Percentiles rank a stretch among this genome's conserved stretches.
phyloP scores from a whole-genome alignment of 2,113 vertebrate species.

The Melanerpes aurifrons region DNA sequence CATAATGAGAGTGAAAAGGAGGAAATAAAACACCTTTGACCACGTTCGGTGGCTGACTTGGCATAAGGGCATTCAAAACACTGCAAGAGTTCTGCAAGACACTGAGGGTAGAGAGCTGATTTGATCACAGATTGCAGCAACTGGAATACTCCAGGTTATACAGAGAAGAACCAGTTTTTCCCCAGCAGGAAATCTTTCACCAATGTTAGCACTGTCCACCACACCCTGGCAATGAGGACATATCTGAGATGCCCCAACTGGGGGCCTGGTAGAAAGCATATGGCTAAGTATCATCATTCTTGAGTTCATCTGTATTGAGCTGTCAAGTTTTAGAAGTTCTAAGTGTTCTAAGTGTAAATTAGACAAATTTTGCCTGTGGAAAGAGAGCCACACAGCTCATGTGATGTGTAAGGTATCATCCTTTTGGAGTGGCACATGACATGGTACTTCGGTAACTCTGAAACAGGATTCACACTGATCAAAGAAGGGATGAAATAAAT shows the following conservation, averaged over 20 bases:
- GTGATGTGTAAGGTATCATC: neutral
- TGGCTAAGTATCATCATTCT: neutral
- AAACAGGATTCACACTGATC: neutral
- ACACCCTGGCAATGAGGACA: neutral
- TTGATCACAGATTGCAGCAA: neutral
- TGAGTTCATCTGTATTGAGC: neutral
- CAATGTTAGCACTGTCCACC: neutral
- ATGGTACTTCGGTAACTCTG: neutral
- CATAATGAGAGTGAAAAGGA: neutral
- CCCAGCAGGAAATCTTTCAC: neutral
- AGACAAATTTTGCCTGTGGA: neutral
- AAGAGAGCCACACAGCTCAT: neutral
- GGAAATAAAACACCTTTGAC: neutral
- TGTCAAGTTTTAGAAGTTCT: neutral
- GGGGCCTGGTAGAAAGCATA: neutral
- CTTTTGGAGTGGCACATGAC: fast-evolving
- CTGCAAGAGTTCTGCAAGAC: neutral
- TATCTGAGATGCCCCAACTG: neutral
- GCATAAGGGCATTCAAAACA: neutral
- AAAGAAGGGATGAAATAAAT: neutral
- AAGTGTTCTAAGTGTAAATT: neutral
- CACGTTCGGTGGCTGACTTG: neutral
- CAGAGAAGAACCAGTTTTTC: neutral
- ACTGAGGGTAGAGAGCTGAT: neutral
- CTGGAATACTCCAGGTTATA: neutral